Evolutionary conservation across 2,113 vertebrate genomes (phyloP).

Genomic region (Diphyllodes magnificus): DNA sequence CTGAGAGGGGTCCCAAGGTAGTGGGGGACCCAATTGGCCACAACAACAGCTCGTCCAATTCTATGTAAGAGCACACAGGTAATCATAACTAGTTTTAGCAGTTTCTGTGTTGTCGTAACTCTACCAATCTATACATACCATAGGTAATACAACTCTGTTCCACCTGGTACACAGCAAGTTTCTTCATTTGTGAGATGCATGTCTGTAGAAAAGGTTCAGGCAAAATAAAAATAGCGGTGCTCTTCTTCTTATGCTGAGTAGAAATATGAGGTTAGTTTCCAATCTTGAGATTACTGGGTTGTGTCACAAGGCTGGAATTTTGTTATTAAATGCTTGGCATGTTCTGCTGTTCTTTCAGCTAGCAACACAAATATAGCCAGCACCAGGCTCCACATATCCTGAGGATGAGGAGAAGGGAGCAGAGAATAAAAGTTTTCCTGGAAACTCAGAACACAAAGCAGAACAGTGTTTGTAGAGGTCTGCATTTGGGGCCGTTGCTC

Average conservation of each 20-base stretch:
- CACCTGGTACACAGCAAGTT: background rate
- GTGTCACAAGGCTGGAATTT: conserved; percentile 64
- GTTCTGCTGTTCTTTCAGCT: conserved; percentile 48
- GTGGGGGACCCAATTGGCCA: background rate
- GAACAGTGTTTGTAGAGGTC: background rate
- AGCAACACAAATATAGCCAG: conserved; percentile 1
- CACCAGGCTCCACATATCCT: background rate
- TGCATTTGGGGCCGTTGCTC: background rate
- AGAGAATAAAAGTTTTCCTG: background rate
- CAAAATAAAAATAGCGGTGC: background rate
- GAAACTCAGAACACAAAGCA: background rate
- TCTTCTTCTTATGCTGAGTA: conserved; percentile 9
- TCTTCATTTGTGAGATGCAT: background rate
- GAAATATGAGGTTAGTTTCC: conserved; percentile 18
- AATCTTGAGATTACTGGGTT: conserved; percentile 27
- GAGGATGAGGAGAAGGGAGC: background rate
- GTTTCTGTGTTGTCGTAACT: background rate
- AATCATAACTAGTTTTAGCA: background rate
- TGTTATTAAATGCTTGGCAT: conserved; percentile 55
- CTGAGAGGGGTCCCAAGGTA: background rate
- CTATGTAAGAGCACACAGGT: background rate
- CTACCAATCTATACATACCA: background rate
- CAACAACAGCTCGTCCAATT: background rate
- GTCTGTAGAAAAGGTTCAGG: background rate
- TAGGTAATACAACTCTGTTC: background rate